Conservation (phyloP, 2,797 vertebrate genomes). For the Danio choprae region DNA sequence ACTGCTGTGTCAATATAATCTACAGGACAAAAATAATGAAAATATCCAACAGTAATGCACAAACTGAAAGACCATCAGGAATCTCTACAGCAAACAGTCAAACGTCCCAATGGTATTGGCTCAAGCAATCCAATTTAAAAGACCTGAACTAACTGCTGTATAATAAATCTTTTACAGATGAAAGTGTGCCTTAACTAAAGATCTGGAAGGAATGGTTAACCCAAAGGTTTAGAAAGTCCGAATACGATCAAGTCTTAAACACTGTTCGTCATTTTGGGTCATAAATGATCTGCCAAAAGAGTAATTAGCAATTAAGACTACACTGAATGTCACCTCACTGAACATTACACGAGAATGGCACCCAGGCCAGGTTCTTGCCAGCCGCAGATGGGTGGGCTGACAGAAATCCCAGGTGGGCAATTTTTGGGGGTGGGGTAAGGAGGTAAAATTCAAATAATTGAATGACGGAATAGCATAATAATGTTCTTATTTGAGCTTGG, state of each 20-base stretch:
- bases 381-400: too few species aligned
- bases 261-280: background rate
- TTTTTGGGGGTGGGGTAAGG: too few species aligned
- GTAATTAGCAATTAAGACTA: background rate
- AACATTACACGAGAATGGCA: conserved; percentile 8
- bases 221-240: background rate
- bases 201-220: background rate
- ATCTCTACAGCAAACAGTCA: background rate
- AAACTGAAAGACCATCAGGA: background rate
- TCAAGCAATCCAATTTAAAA: background rate
- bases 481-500: too few species aligned
- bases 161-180: background rate
- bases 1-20: background rate
- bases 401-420: too few species aligned
- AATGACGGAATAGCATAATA: too few species aligned
- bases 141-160: background rate
- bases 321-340: background rate
- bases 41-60: background rate
- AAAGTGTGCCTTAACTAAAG: background rate
- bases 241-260: conserved; percentile 8
- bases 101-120: background rate
- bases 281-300: background rate
- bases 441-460: too few species aligned
- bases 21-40: background rate
- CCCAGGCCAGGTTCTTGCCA: too few species aligned